phyloP scores from a whole-genome alignment of 1,140 invertebrate species.

The Ptiloglossa arizonensis region DNA sequence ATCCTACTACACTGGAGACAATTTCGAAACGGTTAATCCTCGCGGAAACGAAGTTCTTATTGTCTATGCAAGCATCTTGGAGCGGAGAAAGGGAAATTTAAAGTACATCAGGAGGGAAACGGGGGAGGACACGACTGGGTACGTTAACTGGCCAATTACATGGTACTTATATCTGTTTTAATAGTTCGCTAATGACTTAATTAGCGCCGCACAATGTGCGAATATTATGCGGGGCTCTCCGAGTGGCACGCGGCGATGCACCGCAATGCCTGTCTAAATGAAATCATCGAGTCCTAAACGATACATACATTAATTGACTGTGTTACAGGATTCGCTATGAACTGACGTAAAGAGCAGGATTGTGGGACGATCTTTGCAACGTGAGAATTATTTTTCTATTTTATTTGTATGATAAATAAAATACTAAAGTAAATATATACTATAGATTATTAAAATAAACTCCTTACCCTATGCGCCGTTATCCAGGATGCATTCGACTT shows the following conservation, averaged over 20 bases:
- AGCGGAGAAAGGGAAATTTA: constrained; percentile 17
- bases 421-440: not conserved
- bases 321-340: not conserved
- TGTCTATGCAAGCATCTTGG: constrained; percentile 37
- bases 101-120: constrained; percentile 19
- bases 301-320: not conserved
- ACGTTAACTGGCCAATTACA: constrained; percentile 17
- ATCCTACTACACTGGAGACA: not conserved
- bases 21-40: constrained; percentile 2
- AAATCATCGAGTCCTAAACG: not conserved
- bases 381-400: not conserved
- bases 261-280: not conserved
- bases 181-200: constrained; percentile 22
- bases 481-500: not conserved
- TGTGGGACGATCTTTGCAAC: not conserved
- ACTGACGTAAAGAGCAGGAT: not conserved
- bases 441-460: constrained; percentile 8
- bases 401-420: constrained; percentile 18
- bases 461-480: not conserved
- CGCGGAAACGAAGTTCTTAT: constrained; percentile 27
- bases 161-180: constrained; percentile 12
- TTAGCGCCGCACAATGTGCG: not conserved
- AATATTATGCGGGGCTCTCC: not conserved
- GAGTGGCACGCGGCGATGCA: not conserved
- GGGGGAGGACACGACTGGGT: not conserved